Conservation (phyloP, 1,140 invertebrate species). For the Anadara kagoshimensis region DNA sequence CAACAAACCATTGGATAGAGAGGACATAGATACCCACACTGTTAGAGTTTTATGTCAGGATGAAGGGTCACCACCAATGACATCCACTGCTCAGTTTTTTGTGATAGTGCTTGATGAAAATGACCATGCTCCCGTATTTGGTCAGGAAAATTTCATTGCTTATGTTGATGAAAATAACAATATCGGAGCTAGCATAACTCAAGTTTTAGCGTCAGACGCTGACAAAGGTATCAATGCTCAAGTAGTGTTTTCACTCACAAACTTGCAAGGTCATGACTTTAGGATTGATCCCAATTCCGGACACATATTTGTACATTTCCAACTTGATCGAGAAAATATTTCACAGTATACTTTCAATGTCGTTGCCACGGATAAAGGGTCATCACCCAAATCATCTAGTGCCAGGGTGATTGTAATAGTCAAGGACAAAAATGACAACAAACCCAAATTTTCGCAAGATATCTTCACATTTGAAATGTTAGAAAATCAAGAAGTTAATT, state of each 20-base stretch:
- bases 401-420: slow-evolving; percentile 74
- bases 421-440: slow-evolving; percentile 79
- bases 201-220: slow-evolving; percentile 46
- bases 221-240: slow-evolving; percentile 75
- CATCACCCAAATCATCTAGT: slow-evolving; percentile 82
- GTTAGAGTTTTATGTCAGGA: slow-evolving; percentile 89
- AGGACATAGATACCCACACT: slow-evolving; percentile 82
- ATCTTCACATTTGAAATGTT: slow-evolving; percentile 72
- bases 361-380: slow-evolving; percentile 83
- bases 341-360: slow-evolving; percentile 41
- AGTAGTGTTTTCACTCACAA: slow-evolving; percentile 37
- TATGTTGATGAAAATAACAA: slow-evolving; percentile 60
- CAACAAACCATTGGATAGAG: slow-evolving; percentile 83
- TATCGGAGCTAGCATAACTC: slow-evolving; percentile 50
- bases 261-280: slow-evolving; percentile 76
- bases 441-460: slow-evolving; percentile 50
- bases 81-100: slow-evolving; percentile 83
- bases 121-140: slow-evolving; percentile 89
- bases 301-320: slow-evolving; percentile 85
- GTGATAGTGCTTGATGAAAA: slow-evolving; percentile 92
- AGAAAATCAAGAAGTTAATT: slow-evolving; percentile 85
- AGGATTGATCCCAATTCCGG: slow-evolving; percentile 90
- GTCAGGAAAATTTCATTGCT: slow-evolving; percentile 33
- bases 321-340: slow-evolving; percentile 78
- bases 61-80: slow-evolving; percentile 83